phyloP scores from a whole-genome alignment of 2,888 invertebrate genomes.

The Spodoptera exigua region DNA sequence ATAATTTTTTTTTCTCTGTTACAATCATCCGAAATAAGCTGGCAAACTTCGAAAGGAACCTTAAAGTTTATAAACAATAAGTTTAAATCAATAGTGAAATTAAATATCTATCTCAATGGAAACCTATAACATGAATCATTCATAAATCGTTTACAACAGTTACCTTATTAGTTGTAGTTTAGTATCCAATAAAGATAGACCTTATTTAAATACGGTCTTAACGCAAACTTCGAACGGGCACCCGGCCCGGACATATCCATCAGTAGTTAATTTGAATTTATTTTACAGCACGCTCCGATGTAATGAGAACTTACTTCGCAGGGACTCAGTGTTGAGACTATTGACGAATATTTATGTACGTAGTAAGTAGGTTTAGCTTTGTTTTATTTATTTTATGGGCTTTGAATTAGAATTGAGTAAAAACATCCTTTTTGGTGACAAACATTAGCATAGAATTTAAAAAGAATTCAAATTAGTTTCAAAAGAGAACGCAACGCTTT shows the following conservation, averaged over 20 bases:
- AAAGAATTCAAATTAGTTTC: no score
- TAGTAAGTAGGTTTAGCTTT: constrained; percentile 6
- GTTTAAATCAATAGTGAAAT: background rate
- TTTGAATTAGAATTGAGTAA: constrained; percentile 12
- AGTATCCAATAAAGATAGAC: constrained; percentile 48
- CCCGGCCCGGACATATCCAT: constrained; percentile 68
- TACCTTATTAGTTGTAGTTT: constrained; percentile 38
- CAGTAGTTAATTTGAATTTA: constrained; percentile 81
- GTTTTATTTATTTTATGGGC: constrained; percentile 6
- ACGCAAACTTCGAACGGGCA: constrained; percentile 44
- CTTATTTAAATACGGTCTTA: constrained; percentile 52
- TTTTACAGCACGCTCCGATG: constrained; percentile 69
- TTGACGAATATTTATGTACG: constrained; percentile 49
- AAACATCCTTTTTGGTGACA: constrained; percentile 2
- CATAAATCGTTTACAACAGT: constrained; percentile 18
- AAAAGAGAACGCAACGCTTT: no score
- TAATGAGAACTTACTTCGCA: constrained; percentile 64
- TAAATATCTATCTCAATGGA: background rate
- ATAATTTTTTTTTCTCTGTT: background rate
- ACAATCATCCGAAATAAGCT: no score
- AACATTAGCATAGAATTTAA: background rate
- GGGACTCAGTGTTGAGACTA: constrained; percentile 32
- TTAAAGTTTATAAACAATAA: no score
- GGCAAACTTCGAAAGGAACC: no score
- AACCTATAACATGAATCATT: background rate